Conservation (phyloP, 2,113 vertebrate genomes). For the Piprites chloris region DNA sequence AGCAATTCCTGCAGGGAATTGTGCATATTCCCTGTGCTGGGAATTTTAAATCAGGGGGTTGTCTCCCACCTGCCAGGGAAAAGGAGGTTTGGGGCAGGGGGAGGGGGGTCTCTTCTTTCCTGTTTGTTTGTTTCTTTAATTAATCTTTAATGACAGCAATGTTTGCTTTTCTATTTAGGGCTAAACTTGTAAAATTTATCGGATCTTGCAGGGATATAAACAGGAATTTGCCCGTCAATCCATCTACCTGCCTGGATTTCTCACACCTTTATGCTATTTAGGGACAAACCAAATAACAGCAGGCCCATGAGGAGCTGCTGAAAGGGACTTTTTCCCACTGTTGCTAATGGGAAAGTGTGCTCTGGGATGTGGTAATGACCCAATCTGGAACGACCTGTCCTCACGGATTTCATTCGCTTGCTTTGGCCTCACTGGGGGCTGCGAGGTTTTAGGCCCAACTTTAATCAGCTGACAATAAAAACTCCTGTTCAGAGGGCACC, state of each 20-base stretch:
- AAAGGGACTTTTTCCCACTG: background rate
- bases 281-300: background rate
- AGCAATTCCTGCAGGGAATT: background rate
- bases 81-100: background rate
- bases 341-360: background rate
- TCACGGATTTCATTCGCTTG: conserved; percentile 21
- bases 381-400: background rate
- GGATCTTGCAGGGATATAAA: background rate
- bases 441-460: conserved; percentile 32
- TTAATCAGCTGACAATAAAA: background rate
- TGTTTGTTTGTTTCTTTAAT: background rate
- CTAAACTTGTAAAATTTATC: background rate
- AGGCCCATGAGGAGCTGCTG: background rate
- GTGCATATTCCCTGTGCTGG: background rate
- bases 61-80: background rate
- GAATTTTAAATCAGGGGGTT: background rate
- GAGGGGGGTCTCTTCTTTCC: background rate
- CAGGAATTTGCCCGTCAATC: background rate
- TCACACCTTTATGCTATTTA: background rate
- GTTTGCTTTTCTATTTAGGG: background rate
- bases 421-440: background rate
- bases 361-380: background rate
- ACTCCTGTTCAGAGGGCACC: conserved; percentile 21
- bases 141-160: background rate
- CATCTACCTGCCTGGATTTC: background rate